Base-by-base conservation (phyloP, 1,140 invertebrate genomes). In the Papilio aristodemus region DNA sequence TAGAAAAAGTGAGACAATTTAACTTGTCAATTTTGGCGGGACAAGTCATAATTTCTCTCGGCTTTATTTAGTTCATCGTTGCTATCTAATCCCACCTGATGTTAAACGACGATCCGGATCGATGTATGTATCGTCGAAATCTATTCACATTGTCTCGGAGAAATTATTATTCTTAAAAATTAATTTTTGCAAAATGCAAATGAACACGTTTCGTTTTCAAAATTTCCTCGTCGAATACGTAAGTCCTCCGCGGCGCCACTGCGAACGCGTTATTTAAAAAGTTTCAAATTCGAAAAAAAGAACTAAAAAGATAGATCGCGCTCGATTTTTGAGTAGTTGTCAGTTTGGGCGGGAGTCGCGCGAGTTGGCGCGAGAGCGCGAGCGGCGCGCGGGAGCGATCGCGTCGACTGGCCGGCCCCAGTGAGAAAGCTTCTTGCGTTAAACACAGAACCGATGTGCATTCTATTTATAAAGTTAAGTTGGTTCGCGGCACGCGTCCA, bases 391-490 rank as follows among this genome's bases (percentile, higher is more conserved):
- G 68, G 76, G 70, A 74, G 75, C 77, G 82, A 75, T 81, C 80
- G 78, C 84, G 84, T 75, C 84, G 84, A 87, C 86, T 89, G 87
- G 77, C 77, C 83, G 77, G 80, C 81, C 80, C 73, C 77, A 73
- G 85, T 79, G 80, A 83, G 84, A 86, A 86, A 90, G 82, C 84
- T 87, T 77, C 87, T 86, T 86, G 79, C 82, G 80, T 76, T 81
- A 81, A 85, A 84, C 78, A 82, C 75, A 79, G 72, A 69, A 72
- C 78, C 82, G 83, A 82, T 84, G 86, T 86, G 85, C 87, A 88
- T 78, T 83, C 87, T 89, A 89, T 89, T 89, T 88, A 85, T 89
- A 89, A 85, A 80, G 67, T 83, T 89, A 87, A 90, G 83, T 87
- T 87, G 83, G 76, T 81, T 78, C 75, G 73, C 75, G 77, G 78